Percentiles rank a stretch among this genome's conserved stretches.
These are phyloP conservation scores for Scaptomyza montana DNA, from an alignment of 1,140 invertebrate species.

Conservation along the genomic window DNA sequence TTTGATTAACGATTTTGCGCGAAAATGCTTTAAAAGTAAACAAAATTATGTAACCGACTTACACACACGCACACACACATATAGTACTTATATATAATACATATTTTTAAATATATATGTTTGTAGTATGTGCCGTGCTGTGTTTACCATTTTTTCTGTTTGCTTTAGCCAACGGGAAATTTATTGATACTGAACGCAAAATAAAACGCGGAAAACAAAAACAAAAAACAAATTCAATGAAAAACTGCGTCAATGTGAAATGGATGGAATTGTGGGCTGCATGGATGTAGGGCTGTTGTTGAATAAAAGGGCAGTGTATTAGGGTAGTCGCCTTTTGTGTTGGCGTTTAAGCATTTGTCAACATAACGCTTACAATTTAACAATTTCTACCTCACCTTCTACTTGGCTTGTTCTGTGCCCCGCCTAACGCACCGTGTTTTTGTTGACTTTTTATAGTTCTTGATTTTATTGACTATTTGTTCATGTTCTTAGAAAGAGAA, in stretches of 20 bases:
- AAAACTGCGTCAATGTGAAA: constrained; percentile 27
- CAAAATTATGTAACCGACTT: constrained; percentile 26
- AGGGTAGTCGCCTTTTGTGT: not conserved
- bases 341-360: constrained; percentile 59
- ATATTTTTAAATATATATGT: not conserved
- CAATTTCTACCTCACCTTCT: constrained; percentile 16
- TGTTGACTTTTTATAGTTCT: constrained; percentile 63
- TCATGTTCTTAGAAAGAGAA: constrained; percentile 32
- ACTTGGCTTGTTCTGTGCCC: no score
- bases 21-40: not conserved
- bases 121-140: constrained; percentile 11
- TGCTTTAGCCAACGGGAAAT: constrained; percentile 61
- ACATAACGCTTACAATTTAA: constrained; percentile 51
- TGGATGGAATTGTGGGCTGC: not conserved
- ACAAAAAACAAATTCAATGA: constrained; percentile 19
- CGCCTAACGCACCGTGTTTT: not conserved
- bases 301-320: not conserved
- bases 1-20: not conserved
- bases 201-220: constrained; percentile 58
- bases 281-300: not conserved
- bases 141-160: constrained; percentile 47
- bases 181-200: constrained; percentile 68
- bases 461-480: constrained; percentile 78
- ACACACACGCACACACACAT: not conserved
- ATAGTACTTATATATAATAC: not conserved